phyloP scores from a whole-genome alignment of 92 coral and sea anemone species.

The Zoanthus gigantus region DNA sequence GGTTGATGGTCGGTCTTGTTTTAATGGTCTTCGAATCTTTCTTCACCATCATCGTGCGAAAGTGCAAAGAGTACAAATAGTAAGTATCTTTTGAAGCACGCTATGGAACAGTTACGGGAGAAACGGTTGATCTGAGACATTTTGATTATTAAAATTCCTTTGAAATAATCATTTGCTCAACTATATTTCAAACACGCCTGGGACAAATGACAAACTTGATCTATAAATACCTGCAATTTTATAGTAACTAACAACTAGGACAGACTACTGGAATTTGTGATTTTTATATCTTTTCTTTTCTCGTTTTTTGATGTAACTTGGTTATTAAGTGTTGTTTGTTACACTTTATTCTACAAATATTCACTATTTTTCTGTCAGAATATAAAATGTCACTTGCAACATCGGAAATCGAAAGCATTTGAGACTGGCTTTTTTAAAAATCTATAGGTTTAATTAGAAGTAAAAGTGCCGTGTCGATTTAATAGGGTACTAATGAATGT shows the following conservation, averaged over 20 bases:
- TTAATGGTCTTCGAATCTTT: slow-evolving; percentile 80
- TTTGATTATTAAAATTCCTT: neutral
- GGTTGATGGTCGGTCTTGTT: slow-evolving; percentile 85
- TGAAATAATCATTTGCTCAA: neutral
- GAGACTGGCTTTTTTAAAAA: too few species aligned
- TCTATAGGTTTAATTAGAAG: too few species aligned
- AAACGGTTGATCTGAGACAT: neutral
- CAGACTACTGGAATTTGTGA: slow-evolving; percentile 8
- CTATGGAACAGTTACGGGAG: neutral
- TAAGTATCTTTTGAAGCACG: slow-evolving; percentile 58
- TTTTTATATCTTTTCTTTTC: neutral
- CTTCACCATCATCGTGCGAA: slow-evolving; percentile 86
- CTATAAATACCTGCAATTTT: slow-evolving; percentile 17
- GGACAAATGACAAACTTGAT: too few species aligned
- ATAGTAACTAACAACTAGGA: slow-evolving; percentile 32
- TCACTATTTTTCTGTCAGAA: too few species aligned
- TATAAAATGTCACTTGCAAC: too few species aligned
- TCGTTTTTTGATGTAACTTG: neutral
- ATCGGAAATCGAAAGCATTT: too few species aligned
- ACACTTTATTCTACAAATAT: neutral
- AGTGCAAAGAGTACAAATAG: slow-evolving; percentile 94
- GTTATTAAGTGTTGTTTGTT: neutral
- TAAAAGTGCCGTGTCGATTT: too few species aligned
- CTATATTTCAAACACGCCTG: neutral
- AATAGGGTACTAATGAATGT: too few species aligned